phyloP scores from a whole-genome alignment of 2,888 invertebrate species.

The Drosophila flavopinicola region DNA sequence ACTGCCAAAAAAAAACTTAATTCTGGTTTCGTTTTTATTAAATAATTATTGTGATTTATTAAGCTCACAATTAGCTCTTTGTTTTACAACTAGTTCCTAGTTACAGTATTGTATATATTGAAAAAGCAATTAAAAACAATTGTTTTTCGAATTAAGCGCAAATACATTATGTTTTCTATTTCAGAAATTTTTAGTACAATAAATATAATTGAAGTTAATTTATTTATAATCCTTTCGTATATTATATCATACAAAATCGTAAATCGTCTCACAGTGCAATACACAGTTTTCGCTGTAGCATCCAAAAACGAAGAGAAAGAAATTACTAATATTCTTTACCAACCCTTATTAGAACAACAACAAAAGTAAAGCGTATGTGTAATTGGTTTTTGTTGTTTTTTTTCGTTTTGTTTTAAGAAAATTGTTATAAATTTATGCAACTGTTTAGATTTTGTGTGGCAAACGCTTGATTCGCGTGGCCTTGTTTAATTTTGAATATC shows the following conservation, averaged over 20 bases:
- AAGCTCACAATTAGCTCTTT: conserved; percentile 33
- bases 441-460: conserved; percentile 42
- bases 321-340: conserved; percentile 34
- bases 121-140: conserved; percentile 36
- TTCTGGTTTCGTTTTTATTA: conserved; percentile 25
- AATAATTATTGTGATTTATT: conserved; percentile 28
- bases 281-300: conserved; percentile 24
- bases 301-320: conserved; percentile 19
- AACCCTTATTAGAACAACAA: conserved; percentile 60
- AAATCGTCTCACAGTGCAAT: conserved; percentile 28
- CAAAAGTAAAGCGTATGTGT: conserved; percentile 57
- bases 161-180: conserved; percentile 32
- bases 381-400: conserved; percentile 23
- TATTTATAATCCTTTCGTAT: conserved; percentile 34
- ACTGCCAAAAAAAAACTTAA: conserved; percentile 1
- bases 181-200: conserved; percentile 36
- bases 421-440: conserved; percentile 57
- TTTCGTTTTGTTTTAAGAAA: conserved; percentile 29
- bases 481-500: conserved; percentile 70
- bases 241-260: conserved; percentile 27
- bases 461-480: conserved; percentile 26
- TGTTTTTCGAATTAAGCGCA: conserved; percentile 41
- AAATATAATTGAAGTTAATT: conserved; percentile 49
- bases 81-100: conserved; percentile 46
- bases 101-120: conserved; percentile 43